Evolutionary conservation across 2,888 invertebrate species (phyloP), one percentile per base, ranked within the genome.

Genomic region (Lasioglossum malachurum): DNA sequence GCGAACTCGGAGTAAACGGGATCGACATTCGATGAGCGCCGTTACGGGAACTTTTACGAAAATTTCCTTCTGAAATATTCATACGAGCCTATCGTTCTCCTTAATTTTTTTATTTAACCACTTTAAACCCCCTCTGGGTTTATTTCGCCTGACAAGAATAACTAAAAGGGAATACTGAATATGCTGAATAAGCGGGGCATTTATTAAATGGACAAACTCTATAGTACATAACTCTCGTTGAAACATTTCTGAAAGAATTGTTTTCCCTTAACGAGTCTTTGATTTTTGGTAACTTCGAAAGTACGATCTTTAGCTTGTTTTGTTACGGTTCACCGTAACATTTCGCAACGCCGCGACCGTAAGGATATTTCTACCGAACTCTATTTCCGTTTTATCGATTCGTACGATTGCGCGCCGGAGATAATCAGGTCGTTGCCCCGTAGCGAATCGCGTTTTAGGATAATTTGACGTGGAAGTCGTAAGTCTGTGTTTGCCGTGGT

Each of bases 381-480:
- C 60, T 60, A 64, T 64, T 64, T 31, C 31, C 60, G 60, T 64
- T 64, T 31, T 64, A 64, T 64, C 64, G 64, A 64, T 31, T 64
- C 31, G 27, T 8, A 7, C 1, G 64, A 64, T 19, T 8, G 31
- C 64, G 3, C 64, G 64, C 31, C 8, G 31, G 64, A 19, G 19
- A 19, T 64, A 31, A 64, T 64, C 31, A 19, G 64, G 64, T 64
- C 64, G 64, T 64, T 64, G 64, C 64, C 31, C 64, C 64, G 64
- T 3, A 0, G 31, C 31, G 19, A 64, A 19, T 64, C 14, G 1
- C 19, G 64, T 31, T 64, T 31, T 31, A 7, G 64, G 64, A 64
- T 64, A 31, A 64, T 64, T 64, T 0, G 19, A 31, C 31, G 64
- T 31, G 31, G 64, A 31, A 19, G 31, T 31, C 16, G 16, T 14